A percentile compares a stretch with the other conserved stretches of the same genome.
phyloP scores from a whole-genome alignment of 2,113 vertebrate genomes.

The Podarcis muralis region DNA sequence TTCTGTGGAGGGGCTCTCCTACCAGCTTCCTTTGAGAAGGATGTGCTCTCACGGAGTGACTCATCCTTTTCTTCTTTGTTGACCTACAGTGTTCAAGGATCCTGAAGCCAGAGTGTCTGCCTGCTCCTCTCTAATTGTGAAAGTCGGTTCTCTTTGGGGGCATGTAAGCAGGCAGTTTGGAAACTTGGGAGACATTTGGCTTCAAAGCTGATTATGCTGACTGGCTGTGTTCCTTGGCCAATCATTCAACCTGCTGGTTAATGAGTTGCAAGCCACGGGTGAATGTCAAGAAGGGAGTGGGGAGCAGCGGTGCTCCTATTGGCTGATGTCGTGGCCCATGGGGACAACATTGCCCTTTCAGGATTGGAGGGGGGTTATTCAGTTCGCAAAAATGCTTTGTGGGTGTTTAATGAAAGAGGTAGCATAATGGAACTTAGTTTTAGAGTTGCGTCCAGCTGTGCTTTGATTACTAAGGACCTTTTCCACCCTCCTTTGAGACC shows the following conservation, averaged over 20 bases:
- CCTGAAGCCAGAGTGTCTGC: background rate
- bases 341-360: background rate
- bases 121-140: background rate
- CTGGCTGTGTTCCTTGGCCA: background rate
- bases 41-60: background rate
- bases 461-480: background rate
- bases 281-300: background rate
- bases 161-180: background rate
- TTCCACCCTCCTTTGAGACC: too few relatives aligned
- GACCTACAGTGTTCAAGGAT: background rate
- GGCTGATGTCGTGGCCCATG: background rate
- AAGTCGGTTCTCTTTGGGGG: background rate
- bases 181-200: background rate
- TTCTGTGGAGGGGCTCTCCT: background rate
- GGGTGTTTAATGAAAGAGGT: background rate
- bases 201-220: background rate
- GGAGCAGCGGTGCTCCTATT: background rate
- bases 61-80: background rate
- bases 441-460: background rate
- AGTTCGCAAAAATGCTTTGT: background rate
- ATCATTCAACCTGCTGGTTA: rapidly evolving
- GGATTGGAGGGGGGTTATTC: background rate
- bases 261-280: rapidly evolving
- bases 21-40: background rate
- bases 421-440: background rate